A percentile compares a stretch with the other conserved stretches of the same genome.
Evolutionary conservation across 2,888 invertebrate species (phyloP).

Genomic region (Andrena praecox): DNA sequence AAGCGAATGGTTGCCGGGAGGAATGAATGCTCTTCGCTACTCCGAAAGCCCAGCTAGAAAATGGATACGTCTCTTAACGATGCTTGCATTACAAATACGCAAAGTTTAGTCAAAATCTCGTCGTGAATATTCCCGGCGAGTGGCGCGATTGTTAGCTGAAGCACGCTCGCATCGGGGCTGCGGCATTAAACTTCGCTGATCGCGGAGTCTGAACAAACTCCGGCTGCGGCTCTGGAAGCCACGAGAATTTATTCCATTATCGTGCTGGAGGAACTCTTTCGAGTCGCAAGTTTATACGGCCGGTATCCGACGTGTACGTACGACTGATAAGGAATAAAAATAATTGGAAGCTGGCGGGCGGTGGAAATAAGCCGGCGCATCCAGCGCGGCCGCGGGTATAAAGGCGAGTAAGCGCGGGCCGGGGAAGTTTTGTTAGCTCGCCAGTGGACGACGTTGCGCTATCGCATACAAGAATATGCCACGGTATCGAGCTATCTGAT

Average conservation of each 20-base stretch:
- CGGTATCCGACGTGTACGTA: too few species aligned
- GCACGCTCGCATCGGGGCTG: too few species aligned
- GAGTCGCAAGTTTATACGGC: neutral
- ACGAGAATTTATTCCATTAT: constrained; percentile 46
- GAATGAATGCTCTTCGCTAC: too few species aligned
- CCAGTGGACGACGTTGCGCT: neutral
- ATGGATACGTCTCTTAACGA: too few species aligned
- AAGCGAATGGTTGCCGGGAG: too few species aligned
- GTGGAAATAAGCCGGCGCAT: neutral
- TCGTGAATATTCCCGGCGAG: too few species aligned
- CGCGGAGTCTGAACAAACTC: too few species aligned
- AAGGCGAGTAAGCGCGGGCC: neutral
- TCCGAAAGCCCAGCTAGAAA: too few species aligned
- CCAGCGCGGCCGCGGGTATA: neutral
- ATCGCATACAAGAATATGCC: constrained; percentile 11
- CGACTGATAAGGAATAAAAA: constrained; percentile 40
- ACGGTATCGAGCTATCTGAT: constrained; percentile 43
- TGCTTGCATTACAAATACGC: too few species aligned
- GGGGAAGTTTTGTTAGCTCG: constrained; percentile 36
- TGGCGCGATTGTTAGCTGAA: too few species aligned
- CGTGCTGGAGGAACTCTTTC: constrained; percentile 16
- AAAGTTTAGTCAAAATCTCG: too few species aligned
- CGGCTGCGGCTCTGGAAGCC: neutral
- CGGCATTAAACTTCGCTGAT: too few species aligned
- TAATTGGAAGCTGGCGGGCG: constrained; percentile 20